These are phyloP conservation scores for Brachystomella parvula DNA, from an alignment of 1,140 invertebrate species.

Conservation along the genomic window DNA sequence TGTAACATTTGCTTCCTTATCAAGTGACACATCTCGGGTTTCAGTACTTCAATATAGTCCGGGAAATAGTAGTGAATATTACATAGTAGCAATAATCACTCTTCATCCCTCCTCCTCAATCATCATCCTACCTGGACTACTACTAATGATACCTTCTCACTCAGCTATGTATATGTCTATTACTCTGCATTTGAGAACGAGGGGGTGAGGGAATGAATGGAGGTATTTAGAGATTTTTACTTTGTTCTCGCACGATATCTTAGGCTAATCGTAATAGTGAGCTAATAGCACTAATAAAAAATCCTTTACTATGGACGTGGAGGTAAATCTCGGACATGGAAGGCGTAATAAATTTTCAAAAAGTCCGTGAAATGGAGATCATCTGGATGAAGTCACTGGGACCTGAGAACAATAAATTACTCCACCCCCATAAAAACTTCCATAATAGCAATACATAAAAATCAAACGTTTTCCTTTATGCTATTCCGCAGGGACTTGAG, in stretches of 20 bases:
- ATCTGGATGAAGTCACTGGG: not conserved
- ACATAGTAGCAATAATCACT: too few species aligned
- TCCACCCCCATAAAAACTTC: too few species aligned
- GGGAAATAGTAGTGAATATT: too few species aligned
- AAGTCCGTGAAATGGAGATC: not conserved
- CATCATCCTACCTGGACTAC: too few species aligned
- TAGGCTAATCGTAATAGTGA: conserved; percentile 2
- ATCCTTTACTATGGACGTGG: too few species aligned
- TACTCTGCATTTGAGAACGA: too few species aligned
- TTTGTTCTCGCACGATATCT: conserved; percentile 11
- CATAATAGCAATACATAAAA: too few species aligned
- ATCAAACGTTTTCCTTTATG: too few species aligned
- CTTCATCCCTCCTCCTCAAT: too few species aligned
- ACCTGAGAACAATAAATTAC: not conserved
- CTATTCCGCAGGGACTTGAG: too few species aligned
- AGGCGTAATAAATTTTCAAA: not conserved
- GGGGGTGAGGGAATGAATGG: conserved; percentile 1
- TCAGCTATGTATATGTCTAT: too few species aligned
- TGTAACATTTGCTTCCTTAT: conserved; percentile 5
- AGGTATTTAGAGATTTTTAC: conserved; percentile 10
- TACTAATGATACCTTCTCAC: too few species aligned
- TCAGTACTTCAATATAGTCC: not conserved
- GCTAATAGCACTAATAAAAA: conserved; percentile 5
- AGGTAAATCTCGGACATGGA: conserved; percentile 10
- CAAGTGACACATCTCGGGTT: conserved; percentile 8